phyloP scores from a whole-genome alignment of 2,797 vertebrate genomes.

The Thalassophryne amazonica region DNA sequence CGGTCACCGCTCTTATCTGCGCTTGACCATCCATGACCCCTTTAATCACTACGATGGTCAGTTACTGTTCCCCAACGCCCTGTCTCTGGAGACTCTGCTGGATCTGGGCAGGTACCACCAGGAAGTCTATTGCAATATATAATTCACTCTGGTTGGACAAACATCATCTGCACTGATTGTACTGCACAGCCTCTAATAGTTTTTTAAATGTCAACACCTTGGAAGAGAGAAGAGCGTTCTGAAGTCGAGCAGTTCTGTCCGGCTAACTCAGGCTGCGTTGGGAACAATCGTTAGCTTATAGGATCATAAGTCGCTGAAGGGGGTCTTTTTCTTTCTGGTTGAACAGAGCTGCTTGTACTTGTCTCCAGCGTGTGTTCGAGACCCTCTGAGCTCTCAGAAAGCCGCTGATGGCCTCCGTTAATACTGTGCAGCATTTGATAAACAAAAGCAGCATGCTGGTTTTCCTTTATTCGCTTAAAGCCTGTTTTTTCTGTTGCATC shows the following conservation, averaged over 20 bases:
- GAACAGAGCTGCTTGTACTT: conserved; percentile 29
- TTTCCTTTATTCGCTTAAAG: conserved; percentile 39
- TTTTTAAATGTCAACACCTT: conserved; percentile 49
- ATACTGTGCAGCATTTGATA: conserved; percentile 44
- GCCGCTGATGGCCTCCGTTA: conserved; percentile 41
- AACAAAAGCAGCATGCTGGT: conserved; percentile 44
- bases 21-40: conserved; percentile 35
- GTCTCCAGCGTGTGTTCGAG: conserved; percentile 19
- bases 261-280: conserved; percentile 10
- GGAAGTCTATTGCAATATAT: conserved; percentile 5
- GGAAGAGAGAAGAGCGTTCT: conserved; percentile 10
- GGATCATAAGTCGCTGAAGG: conserved; percentile 37
- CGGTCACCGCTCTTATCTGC: conserved; percentile 68
- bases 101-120: conserved; percentile 14
- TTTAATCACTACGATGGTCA: conserved; percentile 62
- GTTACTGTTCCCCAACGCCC: conserved; percentile 48
- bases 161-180: conserved; percentile 27
- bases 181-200: conserved; percentile 24
- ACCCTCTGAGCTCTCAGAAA: conserved; percentile 31
- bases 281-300: conserved; percentile 45
- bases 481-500: conserved; percentile 50
- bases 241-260: conserved; percentile 21
- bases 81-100: conserved; percentile 23
- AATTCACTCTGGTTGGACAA: conserved; percentile 16
- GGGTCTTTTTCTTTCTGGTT: conserved; percentile 36